Percentiles rank a stretch among this genome's conserved stretches.
Conservation (phyloP, 2,888 invertebrate genomes). For the Odontocerum albicorne region DNA sequence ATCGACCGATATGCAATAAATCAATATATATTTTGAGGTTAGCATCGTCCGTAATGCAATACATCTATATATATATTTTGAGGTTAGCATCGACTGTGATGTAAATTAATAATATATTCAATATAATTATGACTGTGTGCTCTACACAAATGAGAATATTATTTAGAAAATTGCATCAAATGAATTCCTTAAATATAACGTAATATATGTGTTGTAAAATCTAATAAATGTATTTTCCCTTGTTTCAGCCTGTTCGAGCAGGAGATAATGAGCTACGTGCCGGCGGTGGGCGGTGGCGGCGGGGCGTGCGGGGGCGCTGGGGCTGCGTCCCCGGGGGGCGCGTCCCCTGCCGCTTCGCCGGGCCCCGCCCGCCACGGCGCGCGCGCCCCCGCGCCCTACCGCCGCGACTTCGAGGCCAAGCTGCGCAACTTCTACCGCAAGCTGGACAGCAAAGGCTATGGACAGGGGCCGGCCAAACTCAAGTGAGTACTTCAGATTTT, state of each 20-base stretch:
- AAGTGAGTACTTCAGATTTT: too few relatives aligned
- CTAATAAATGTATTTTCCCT: neutral
- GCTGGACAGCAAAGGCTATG: conserved; percentile 94
- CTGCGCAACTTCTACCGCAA: conserved; percentile 92
- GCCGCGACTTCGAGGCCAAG: conserved; percentile 94
- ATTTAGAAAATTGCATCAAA: too few relatives aligned
- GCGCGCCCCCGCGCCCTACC: conserved; percentile 86
- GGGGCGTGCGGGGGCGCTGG: conserved; percentile 46
- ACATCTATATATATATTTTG: too few relatives aligned
- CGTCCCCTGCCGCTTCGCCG: conserved; percentile 78
- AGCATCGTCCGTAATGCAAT: too few relatives aligned
- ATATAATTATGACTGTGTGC: too few relatives aligned
- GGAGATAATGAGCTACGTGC: conserved; percentile 98
- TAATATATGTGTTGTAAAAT: too few relatives aligned
- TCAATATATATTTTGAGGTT: too few relatives aligned
- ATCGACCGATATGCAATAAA: too few relatives aligned
- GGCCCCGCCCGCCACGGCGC: conserved; percentile 74
- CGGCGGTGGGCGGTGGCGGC: conserved; percentile 57
- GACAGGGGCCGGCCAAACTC: conserved; percentile 95
- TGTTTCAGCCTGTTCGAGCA: conserved; percentile 88
- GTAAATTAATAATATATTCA: too few relatives aligned
- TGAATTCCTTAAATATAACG: too few relatives aligned
- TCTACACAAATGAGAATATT: too few relatives aligned
- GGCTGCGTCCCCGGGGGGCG: conserved; percentile 60
- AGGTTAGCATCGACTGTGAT: too few relatives aligned